Base-by-base conservation (phyloP, 2,797 vertebrate genomes). In the Iguana delicatissima region DNA sequence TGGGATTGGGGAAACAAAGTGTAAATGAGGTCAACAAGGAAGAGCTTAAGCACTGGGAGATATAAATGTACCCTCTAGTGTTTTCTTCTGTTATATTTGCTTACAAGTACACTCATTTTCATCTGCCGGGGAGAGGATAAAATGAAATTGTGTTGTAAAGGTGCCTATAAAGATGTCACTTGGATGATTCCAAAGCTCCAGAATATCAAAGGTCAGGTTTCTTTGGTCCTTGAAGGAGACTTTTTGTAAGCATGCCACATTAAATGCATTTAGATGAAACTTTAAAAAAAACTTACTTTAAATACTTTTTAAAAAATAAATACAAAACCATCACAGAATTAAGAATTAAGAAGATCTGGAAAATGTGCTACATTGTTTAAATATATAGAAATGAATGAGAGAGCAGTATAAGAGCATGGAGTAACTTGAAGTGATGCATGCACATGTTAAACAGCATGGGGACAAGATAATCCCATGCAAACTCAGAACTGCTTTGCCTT, bases 81-180 rank as follows among this genome's bases (percentile, higher is more conserved):
- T 85, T 52, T 20, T 85, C n/a, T 85, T 4, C 84, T 12, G 84
- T 55, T 85, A 55, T 24, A 73, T 4, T 73, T 73, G 67, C 84
- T 85, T 85, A 85, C 29, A 72, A 73, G 26, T 35, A 35, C 72
- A 76, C 6, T 29, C 72, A 86, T 86, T 76, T 86, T 29, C 52
- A 42, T 42, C 72, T 22, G 22, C 52, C 50, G 24, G 50, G 42
- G 76, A 76, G 52, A 74, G 67, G 12, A 59, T 59, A 76, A 86
- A 59, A 86, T 86, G 35, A 76, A 86, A 59, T 77, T 86, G 42
- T 74, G 85, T 20, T 76, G 35, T 86, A 86, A 59, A 86, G 59
- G 24, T 62, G 72, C 59, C 85, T 42, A 77, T 86, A 86, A 86
- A 86, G 24, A 77, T 59, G 35, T 59, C 72, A 26, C n/a, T 42